Evolutionary conservation across 2,888 invertebrate species (phyloP).

Genomic region (Chloromyia formosa): DNA sequence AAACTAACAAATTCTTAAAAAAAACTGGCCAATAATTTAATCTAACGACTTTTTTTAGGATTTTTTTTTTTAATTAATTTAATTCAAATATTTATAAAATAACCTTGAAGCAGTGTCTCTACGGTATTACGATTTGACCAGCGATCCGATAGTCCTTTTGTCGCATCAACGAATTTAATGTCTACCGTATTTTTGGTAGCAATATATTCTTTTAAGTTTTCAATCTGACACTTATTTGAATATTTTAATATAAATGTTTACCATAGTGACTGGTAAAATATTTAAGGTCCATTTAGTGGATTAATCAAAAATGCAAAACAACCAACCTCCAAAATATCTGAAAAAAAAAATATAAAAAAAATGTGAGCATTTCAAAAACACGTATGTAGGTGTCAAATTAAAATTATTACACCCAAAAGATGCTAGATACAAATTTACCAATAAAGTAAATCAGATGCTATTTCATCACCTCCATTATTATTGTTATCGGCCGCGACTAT

Average conservation of each 20-base stretch:
- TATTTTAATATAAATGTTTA: background rate
- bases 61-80: no score
- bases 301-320: constrained; percentile 2
- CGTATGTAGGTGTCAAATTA: constrained; percentile 28
- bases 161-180: no score
- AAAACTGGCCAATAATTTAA: no score
- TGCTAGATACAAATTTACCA: background rate
- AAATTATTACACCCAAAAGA: constrained; percentile 8
- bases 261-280: background rate
- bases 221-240: background rate
- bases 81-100: no score
- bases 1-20: no score
- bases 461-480: background rate
- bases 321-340: background rate
- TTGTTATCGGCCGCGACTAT: no score
- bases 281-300: background rate
- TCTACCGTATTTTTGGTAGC: no score
- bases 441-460: background rate
- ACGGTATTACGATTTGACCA: no score
- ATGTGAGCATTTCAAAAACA: background rate
- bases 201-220: background rate
- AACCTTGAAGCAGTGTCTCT: no score
- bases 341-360: no score
- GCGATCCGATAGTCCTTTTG: no score
- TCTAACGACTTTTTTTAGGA: no score